A percentile compares a stretch with the other conserved stretches of the same genome.
These are phyloP conservation scores for Schizopygopsis malacanthus DNA, from an alignment of 2,797 vertebrate species.

Conservation along the genomic window DNA sequence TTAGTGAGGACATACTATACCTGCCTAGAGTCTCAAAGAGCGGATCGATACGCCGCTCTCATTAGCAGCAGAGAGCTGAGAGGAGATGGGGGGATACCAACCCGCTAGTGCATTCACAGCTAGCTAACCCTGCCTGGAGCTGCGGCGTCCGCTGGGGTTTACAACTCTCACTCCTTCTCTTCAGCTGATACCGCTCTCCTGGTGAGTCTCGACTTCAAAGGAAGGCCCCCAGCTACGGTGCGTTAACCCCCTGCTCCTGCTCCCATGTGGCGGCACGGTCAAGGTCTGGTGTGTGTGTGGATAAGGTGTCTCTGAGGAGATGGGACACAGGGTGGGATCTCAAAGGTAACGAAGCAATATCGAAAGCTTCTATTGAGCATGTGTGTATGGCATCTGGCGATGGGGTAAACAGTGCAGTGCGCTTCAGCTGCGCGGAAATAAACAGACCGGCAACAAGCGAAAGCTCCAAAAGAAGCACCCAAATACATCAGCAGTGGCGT, in stretches of 20 bases:
- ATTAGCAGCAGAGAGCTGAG: slow-evolving; percentile 43
- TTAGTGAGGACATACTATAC: slow-evolving; percentile 30
- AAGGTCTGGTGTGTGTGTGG: slow-evolving; percentile 62
- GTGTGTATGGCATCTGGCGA: slow-evolving; percentile 37
- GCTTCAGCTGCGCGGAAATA: slow-evolving; percentile 52
- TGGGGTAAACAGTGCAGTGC: slow-evolving; percentile 59
- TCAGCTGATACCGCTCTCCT: slow-evolving; percentile 26
- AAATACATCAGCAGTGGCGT: neutral
- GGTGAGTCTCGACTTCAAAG: slow-evolving; percentile 72
- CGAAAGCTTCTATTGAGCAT: neutral
- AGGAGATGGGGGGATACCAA: neutral
- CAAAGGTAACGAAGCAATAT: slow-evolving; percentile 7
- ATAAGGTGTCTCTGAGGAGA: slow-evolving; percentile 60
- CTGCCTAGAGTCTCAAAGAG: slow-evolving; percentile 33
- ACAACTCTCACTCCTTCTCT: slow-evolving; percentile 53
- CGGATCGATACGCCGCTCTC: slow-evolving; percentile 48
- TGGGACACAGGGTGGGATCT: slow-evolving; percentile 27
- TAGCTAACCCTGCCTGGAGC: slow-evolving; percentile 24
- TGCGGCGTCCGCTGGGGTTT: slow-evolving; percentile 36
- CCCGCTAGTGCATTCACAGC: slow-evolving; percentile 15
- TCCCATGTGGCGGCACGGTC: slow-evolving; percentile 69
- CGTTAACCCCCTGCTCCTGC: slow-evolving; percentile 72
- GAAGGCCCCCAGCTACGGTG: slow-evolving; percentile 66
- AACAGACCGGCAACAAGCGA: slow-evolving; percentile 43
- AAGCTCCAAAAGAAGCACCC: neutral